phyloP scores from a whole-genome alignment of 2,797 vertebrate species.

The Synanceia verrucosa region DNA sequence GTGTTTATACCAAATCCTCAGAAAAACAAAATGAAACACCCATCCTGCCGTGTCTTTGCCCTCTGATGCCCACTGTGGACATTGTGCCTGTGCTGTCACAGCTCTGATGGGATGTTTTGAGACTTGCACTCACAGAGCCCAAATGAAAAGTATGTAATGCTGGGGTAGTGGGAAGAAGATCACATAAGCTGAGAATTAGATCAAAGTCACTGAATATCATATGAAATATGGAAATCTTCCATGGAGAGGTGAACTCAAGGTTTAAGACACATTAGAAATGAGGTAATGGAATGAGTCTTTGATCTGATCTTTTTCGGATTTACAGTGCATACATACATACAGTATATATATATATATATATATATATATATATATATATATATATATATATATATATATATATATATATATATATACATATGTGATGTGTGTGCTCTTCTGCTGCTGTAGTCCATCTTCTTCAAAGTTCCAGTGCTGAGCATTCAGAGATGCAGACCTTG shows the following conservation, averaged over 20 bases:
- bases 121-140: neutral
- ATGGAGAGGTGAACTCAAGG: conserved; percentile 3
- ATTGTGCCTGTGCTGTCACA: neutral
- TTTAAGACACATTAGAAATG: conserved; percentile 2
- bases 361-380: too few relatives aligned
- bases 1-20: conserved; percentile 35
- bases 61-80: conserved; percentile 3
- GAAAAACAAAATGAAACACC: conserved; percentile 27
- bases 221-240: conserved; percentile 24
- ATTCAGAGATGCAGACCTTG: neutral
- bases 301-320: too few relatives aligned
- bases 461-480: too few relatives aligned
- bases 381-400: too few relatives aligned
- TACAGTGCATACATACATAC: too few relatives aligned
- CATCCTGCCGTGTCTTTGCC: conserved; percentile 4
- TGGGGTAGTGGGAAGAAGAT: neutral
- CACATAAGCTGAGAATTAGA: neutral
- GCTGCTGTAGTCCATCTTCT: too few relatives aligned
- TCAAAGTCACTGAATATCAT: conserved; percentile 5
- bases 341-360: too few relatives aligned
- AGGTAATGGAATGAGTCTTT: neutral
- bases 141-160: neutral
- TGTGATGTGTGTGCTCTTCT: too few relatives aligned
- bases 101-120: neutral
- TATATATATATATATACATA: too few relatives aligned